Conservation (phyloP, 2,113 vertebrate genomes). For the Charadrius vociferus region DNA sequence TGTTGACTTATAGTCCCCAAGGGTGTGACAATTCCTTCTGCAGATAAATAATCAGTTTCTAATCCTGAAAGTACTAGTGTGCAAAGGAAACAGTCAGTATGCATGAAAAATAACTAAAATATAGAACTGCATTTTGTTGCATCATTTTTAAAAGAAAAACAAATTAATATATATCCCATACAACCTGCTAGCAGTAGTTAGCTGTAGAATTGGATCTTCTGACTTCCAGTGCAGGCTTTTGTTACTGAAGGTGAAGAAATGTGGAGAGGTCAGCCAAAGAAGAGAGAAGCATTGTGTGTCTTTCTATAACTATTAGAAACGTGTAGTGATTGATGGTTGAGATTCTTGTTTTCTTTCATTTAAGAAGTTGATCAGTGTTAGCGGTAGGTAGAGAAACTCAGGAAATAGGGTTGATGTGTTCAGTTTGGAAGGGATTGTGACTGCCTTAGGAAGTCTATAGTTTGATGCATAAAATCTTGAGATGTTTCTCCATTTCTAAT, state of each 20-base stretch:
- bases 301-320: background rate
- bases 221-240: background rate
- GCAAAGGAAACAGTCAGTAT: background rate
- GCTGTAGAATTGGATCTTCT: background rate
- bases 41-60: background rate
- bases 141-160: no score
- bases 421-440: background rate
- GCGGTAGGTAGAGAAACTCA: background rate
- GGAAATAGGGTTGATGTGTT: background rate
- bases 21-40: background rate
- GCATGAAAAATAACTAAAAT: background rate
- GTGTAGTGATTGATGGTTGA: background rate
- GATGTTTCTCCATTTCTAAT: background rate
- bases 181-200: background rate
- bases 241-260: background rate
- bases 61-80: background rate
- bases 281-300: fast-evolving
- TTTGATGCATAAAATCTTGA: fast-evolving
- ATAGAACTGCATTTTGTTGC: background rate
- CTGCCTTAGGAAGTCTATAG: background rate
- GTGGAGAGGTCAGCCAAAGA: background rate
- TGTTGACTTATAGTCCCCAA: background rate
- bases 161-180: background rate
- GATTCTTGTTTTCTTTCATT: background rate
- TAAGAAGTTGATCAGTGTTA: background rate